Conservation (phyloP, 1,140 invertebrate genomes). For the Lysiphlebus fabarum region DNA sequence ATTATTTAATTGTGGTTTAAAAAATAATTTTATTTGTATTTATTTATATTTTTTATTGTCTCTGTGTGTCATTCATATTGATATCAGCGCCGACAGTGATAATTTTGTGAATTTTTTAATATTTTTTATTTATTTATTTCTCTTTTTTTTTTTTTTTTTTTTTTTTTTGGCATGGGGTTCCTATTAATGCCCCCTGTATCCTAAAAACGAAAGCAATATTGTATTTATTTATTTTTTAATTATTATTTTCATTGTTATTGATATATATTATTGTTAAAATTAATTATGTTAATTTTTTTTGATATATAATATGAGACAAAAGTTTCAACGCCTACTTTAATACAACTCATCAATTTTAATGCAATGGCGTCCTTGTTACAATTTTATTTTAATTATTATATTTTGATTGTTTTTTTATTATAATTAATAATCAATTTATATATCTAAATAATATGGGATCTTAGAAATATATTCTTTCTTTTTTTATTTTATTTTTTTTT, state of each 20-base stretch:
- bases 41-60: conserved; percentile 1
- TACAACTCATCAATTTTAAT: neutral
- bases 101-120: conserved; percentile 66
- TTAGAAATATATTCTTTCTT: too few relatives aligned
- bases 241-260: neutral
- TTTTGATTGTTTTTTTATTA: too few relatives aligned
- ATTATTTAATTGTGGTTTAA: neutral
- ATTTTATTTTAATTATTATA: too few relatives aligned
- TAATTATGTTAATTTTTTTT: neutral
- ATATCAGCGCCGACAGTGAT: conserved; percentile 70
- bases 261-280: neutral
- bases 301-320: neutral
- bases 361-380: conserved; percentile 15
- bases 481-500: neutral
- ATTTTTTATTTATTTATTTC: too few relatives aligned
- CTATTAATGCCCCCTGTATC: conserved; percentile 67
- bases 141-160: too few relatives aligned
- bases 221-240: conserved; percentile 5
- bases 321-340: too few relatives aligned
- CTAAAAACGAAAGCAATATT: conserved; percentile 58
- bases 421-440: too few relatives aligned
- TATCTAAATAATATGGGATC: too few relatives aligned
- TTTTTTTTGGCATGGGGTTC: conserved; percentile 18
- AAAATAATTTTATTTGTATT: neutral
- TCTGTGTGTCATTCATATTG: conserved; percentile 58